These are phyloP conservation scores for Corythaeola cristata DNA, from an alignment of 2,113 vertebrate species.

Conservation along the genomic window DNA sequence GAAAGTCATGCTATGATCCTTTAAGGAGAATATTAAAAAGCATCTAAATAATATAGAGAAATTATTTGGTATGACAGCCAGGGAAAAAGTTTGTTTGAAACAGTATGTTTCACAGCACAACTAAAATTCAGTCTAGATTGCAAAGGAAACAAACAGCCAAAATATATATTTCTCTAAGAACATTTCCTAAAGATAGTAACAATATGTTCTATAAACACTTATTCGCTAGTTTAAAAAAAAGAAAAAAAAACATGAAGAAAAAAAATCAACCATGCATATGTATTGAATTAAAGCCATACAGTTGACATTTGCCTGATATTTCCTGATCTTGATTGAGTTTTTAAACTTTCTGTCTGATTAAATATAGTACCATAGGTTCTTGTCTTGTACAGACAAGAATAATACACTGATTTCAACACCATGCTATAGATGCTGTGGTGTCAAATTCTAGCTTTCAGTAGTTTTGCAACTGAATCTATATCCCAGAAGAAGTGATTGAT, in stretches of 20 bases:
- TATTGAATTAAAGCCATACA: background rate
- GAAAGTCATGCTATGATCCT: background rate
- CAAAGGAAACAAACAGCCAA: background rate
- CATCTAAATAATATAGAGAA: background rate
- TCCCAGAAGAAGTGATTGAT: background rate
- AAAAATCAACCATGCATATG: background rate
- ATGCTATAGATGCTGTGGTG: background rate
- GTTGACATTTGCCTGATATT: background rate
- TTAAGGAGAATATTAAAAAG: background rate
- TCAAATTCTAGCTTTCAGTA: background rate
- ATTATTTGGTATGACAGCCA: background rate
- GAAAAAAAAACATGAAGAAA: background rate
- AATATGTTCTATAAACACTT: background rate
- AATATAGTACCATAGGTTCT: background rate
- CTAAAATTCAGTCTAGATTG: background rate
- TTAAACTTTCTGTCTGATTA: constrained; percentile 13
- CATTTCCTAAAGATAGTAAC: background rate
- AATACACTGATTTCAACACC: background rate
- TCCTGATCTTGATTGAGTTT: constrained; percentile 2
- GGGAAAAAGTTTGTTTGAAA: background rate
- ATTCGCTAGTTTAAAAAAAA: background rate
- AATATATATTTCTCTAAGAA: background rate
- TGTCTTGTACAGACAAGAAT: background rate
- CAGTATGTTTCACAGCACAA: background rate
- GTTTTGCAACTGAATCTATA: background rate